Evolutionary conservation across 1,140 invertebrate genomes (phyloP).

Genomic region (Drosophila burlai): DNA sequence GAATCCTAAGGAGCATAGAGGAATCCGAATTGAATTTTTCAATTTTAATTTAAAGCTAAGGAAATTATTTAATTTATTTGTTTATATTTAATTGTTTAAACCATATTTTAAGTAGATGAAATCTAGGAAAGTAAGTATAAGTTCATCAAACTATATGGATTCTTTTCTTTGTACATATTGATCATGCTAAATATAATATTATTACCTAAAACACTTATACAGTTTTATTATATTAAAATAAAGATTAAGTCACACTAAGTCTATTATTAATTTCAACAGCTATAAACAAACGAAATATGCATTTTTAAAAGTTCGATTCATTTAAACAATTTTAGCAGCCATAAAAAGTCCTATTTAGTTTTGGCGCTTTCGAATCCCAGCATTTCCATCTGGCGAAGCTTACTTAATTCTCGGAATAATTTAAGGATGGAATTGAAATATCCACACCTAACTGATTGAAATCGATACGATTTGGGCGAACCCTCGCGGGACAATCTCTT

Average conservation of each 20-base stretch:
- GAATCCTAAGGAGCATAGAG: no score
- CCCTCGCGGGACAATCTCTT: conserved; percentile 3
- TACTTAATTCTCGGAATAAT: conserved; percentile 8
- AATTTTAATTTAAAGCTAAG: not conserved
- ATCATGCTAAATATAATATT: no score
- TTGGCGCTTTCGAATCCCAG: not conserved
- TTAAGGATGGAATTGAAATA: conserved; percentile 42
- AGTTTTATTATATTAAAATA: not conserved
- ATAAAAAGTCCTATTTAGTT: not conserved
- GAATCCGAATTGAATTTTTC: not conserved
- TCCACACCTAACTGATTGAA: conserved; percentile 54
- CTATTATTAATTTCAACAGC: no score
- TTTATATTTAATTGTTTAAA: no score
- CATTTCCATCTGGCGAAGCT: not conserved
- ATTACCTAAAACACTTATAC: not conserved
- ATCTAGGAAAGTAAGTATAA: not conserved
- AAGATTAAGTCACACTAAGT: no score
- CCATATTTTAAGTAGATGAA: not conserved
- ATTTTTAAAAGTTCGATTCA: no score
- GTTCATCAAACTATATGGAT: not conserved
- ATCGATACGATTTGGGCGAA: conserved; percentile 27
- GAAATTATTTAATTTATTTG: not conserved
- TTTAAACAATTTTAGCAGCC: no score
- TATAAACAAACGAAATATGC: no score
- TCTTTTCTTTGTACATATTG: no score